Base-by-base conservation (phyloP, 2,888 invertebrate species). In the Mystacides longicornis region DNA sequence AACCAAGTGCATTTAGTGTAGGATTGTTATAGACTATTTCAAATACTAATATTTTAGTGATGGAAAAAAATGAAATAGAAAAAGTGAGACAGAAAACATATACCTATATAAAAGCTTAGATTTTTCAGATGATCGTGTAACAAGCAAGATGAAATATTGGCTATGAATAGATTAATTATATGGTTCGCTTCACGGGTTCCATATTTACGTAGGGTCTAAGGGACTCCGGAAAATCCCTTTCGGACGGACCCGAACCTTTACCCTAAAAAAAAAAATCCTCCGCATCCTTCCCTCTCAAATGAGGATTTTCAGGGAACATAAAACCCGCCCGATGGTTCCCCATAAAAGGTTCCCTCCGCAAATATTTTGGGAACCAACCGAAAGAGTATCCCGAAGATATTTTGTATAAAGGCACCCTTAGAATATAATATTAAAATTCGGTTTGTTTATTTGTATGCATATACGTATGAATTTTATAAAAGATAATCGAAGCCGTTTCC, bases 221-320 rank as follows among this genome's bases (percentile, higher is more conserved):
- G 27, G 31, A 22, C 52, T 37, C 31, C 46, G 31, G 33, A 48
- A 48, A 53, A 53, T 53, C 53, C 53, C 53, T 58, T 55, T 43
- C 52, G 52, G 46, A 22, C 52, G 20, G 43, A 31, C 9, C 5
- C 49, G 55, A 56, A 55, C 58, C 58, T 54, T 58, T 55, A 55
- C 58, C 48, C 55, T 50, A 58, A 58, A 58, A 50, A 53, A 53
- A n/a, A n/a, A n/a, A n/a, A n/a, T n/a, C 52, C 50, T 58, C 52
- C 53, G 22, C 33, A 49, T 49, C 42, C 54, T 42, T 49, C 23
- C 37, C 31, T n/a, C n/a, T 46, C 23, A 53, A 53, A 53, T 53
- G 53, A 53, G 58, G 58, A 59, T 59, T 59, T 59, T 59, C 56
- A 56, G 56, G 59, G 56, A 56, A 56, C 50, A 37, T 37, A 37